Percentiles rank a stretch among this genome's conserved stretches.
Evolutionary conservation across 2,113 vertebrate species (phyloP).

Genomic region (Dryoscopus gambensis): DNA sequence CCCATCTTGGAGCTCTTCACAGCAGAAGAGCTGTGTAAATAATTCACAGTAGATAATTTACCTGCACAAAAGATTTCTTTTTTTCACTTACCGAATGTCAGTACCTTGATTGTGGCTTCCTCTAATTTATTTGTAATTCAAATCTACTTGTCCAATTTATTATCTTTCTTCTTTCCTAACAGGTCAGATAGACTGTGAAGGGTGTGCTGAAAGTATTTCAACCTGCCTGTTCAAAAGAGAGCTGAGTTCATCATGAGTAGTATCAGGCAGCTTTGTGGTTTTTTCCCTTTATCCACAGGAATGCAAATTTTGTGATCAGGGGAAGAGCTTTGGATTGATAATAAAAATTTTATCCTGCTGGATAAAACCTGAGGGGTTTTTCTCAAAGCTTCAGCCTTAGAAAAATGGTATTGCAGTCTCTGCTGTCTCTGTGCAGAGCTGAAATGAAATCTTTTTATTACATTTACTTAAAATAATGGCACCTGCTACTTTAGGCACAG

Average conservation of each 20-base stretch:
- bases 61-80: neutral
- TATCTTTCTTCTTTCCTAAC: conserved; percentile 30
- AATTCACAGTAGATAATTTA: conserved; percentile 18
- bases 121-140: conserved; percentile 62
- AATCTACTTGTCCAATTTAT: conserved; percentile 48
- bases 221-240: neutral
- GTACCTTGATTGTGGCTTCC: conserved; percentile 29
- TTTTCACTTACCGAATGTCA: neutral
- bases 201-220: conserved; percentile 34
- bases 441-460: conserved; percentile 26
- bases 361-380: neutral
- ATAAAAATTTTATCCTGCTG: neutral
- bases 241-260: neutral
- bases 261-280: neutral
- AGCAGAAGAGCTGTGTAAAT: conserved; percentile 19
- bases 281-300: neutral
- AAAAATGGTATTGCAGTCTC: neutral
- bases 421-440: neutral
- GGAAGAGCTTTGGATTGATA: neutral
- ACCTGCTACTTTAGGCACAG: neutral
- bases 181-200: conserved; percentile 30
- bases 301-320: neutral
- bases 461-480: neutral
- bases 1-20: neutral
- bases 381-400: neutral